Conservation (phyloP, 2,797 vertebrate species). For the Huso huso region DNA sequence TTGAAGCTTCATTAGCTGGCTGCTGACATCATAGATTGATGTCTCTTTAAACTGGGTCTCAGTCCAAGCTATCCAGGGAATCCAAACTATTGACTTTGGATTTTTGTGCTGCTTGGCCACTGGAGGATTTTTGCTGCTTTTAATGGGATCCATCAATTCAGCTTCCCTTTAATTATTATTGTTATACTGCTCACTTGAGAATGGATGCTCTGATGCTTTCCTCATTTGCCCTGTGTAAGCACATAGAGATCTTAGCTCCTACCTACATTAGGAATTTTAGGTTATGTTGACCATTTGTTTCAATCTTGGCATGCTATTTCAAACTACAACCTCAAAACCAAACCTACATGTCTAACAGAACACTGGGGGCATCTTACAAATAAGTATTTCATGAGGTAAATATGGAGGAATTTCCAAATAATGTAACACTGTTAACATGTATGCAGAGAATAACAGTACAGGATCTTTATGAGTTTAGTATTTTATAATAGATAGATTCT, state of each 20-base stretch:
- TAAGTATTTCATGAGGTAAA: slow-evolving; percentile 37
- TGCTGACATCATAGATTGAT: slow-evolving; percentile 80
- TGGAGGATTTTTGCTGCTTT: slow-evolving; percentile 57
- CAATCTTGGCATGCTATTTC: slow-evolving; percentile 40
- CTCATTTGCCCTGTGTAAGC: slow-evolving; percentile 20
- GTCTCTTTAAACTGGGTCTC: slow-evolving; percentile 75
- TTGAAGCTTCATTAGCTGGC: slow-evolving; percentile 76
- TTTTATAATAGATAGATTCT: slow-evolving; percentile 38
- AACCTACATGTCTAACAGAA: slow-evolving; percentile 15
- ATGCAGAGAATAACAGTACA: slow-evolving; percentile 26
- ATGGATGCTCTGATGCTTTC: slow-evolving; percentile 27
- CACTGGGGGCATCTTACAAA: slow-evolving; percentile 35
- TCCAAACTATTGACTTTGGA: slow-evolving; percentile 62
- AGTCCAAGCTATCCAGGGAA: slow-evolving; percentile 69
- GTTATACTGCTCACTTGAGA: slow-evolving; percentile 46
- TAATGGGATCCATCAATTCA: slow-evolving; percentile 78
- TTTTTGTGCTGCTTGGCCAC: slow-evolving; percentile 56
- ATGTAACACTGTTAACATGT: slow-evolving; percentile 52
- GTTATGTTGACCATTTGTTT: slow-evolving; percentile 44
- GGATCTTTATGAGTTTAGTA: slow-evolving; percentile 32
- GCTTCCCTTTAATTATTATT: slow-evolving; percentile 66
- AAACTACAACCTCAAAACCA: slow-evolving; percentile 40
- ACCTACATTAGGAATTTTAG: slow-evolving; percentile 35
- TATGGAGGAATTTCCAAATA: slow-evolving; percentile 39
- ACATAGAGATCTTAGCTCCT: slow-evolving; percentile 28